Base-by-base conservation (phyloP, 2,113 vertebrate species). In the Psettodes erumei region DNA sequence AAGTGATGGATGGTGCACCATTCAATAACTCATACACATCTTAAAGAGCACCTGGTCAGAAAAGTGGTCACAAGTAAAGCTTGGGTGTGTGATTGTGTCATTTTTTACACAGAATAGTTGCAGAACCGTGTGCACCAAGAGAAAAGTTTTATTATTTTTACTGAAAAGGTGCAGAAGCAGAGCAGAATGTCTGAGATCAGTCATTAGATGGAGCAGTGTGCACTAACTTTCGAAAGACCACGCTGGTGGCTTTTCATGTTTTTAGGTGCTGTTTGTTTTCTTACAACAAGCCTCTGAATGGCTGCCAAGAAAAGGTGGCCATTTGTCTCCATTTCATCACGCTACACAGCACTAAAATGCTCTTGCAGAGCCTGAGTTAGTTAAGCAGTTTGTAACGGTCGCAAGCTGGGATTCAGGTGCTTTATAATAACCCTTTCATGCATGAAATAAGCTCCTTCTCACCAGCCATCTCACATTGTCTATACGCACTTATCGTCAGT, bases 11-110 rank as follows among this genome's bases (percentile, higher is more conserved):
- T 91, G 75, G n/a, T 35, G 73, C 56, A 50, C 23, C 75, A 48
- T 58, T 70, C 76, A 90, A 91, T 88, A 89, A 85, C 83, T 89
- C 75, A 56, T 76, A 83, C 16, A 48, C 5, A 13, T 81, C 81
- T 84, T 68, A 68, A 77, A 82, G 70, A 71, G 68, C 47, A 85
- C 32, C 71, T 70, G 75, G 60, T 68, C 61, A 65, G 81, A 81
- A 77, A 71, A 79, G 81, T 55, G 45, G 82, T 86, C 63, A 37
- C 27, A 61, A 47, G 63, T 45, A 19, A 61, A 42, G 40, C 16
- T 5, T 2, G 37, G 54, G 35, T 35, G 47, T 71, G 71, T 38
- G 71, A 68, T 32, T 47, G 21, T 67, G 62, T 60, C 63, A 66
- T 79, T 78, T 67, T 65, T 74, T 67, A n/a, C 67, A 64, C 45